These are phyloP conservation scores for Lerema accius DNA, from an alignment of 1,140 invertebrate species.

Conservation along the genomic window DNA sequence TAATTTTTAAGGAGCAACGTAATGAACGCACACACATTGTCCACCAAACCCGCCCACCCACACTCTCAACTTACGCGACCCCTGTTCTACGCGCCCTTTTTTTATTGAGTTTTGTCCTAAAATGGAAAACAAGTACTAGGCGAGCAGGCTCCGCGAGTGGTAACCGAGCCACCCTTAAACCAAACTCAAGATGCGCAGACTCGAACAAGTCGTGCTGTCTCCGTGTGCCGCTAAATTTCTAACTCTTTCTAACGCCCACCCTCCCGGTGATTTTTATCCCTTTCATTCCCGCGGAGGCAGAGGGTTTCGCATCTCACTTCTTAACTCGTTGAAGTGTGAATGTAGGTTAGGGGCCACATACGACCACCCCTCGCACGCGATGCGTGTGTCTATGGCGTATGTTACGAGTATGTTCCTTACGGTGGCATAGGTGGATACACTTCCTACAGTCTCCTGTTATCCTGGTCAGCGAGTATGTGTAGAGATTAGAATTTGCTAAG, in stretches of 20 bases:
- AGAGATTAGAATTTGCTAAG: slow-evolving; percentile 82
- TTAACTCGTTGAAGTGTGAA: slow-evolving; percentile 52
- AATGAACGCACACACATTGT: neutral
- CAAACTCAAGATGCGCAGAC: slow-evolving; percentile 74
- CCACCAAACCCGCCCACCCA: slow-evolving; percentile 1
- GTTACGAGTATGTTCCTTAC: slow-evolving; percentile 65
- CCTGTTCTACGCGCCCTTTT: slow-evolving; percentile 62
- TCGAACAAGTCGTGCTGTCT: slow-evolving; percentile 63
- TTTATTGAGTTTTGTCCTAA: slow-evolving; percentile 82
- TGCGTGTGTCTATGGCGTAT: slow-evolving; percentile 68
- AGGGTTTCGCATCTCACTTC: slow-evolving; percentile 42
- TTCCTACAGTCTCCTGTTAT: slow-evolving; percentile 61
- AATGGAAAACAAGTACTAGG: slow-evolving; percentile 81
- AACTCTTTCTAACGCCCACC: slow-evolving; percentile 66
- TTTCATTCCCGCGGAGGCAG: slow-evolving; percentile 63
- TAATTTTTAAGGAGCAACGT: too few relatives aligned
- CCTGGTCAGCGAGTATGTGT: slow-evolving; percentile 78
- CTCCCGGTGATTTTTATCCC: slow-evolving; percentile 44
- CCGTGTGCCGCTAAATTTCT: slow-evolving; percentile 57
- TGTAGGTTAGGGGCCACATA: slow-evolving; percentile 60
- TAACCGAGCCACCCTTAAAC: slow-evolving; percentile 66
- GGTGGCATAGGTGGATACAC: slow-evolving; percentile 64
- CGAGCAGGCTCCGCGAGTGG: slow-evolving; percentile 54
- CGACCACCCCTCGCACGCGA: slow-evolving; percentile 69
- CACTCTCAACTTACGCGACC: slow-evolving; percentile 20